Evolutionary conservation across 2,888 invertebrate species (phyloP).

Genomic region (Drosophila percnosoma): DNA sequence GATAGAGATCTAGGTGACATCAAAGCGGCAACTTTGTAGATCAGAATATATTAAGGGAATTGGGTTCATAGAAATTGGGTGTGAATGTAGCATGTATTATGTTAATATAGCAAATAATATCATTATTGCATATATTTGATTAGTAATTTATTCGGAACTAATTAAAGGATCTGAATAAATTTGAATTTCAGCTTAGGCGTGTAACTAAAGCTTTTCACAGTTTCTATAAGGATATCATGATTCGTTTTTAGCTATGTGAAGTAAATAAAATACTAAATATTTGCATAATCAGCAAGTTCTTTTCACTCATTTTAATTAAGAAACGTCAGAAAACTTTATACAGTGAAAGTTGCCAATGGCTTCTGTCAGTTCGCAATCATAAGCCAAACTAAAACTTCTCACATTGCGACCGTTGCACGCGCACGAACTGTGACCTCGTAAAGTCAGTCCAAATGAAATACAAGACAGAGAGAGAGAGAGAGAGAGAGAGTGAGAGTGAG

Average conservation of each 20-base stretch:
- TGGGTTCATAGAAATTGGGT: neutral
- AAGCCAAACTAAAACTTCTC: slow-evolving; percentile 41
- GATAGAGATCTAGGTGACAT: slow-evolving; percentile 36
- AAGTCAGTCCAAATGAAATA: slow-evolving; percentile 22
- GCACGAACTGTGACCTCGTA: slow-evolving; percentile 67
- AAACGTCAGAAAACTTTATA: neutral
- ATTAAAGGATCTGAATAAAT: neutral
- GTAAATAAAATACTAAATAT: neutral
- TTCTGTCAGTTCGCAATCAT: slow-evolving; percentile 28
- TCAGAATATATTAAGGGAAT: slow-evolving; percentile 7
- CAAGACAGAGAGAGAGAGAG: neutral
- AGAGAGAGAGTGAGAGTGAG: neutral
- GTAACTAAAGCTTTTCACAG: neutral
- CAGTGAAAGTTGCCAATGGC: slow-evolving; percentile 20
- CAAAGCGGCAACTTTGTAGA: slow-evolving; percentile 36
- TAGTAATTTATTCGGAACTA: neutral
- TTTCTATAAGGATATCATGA: neutral
- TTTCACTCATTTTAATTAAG: slow-evolving; percentile 19
- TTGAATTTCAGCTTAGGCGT: fast-evolving
- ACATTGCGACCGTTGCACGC: slow-evolving; percentile 57
- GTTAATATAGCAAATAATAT: neutral
- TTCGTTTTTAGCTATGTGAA: neutral
- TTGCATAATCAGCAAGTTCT: neutral
- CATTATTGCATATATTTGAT: neutral
- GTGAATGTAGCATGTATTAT: neutral